These are phyloP conservation scores for Lampropteryx suffumata DNA, from an alignment of 2,888 invertebrate genomes.

Conservation along the genomic window DNA sequence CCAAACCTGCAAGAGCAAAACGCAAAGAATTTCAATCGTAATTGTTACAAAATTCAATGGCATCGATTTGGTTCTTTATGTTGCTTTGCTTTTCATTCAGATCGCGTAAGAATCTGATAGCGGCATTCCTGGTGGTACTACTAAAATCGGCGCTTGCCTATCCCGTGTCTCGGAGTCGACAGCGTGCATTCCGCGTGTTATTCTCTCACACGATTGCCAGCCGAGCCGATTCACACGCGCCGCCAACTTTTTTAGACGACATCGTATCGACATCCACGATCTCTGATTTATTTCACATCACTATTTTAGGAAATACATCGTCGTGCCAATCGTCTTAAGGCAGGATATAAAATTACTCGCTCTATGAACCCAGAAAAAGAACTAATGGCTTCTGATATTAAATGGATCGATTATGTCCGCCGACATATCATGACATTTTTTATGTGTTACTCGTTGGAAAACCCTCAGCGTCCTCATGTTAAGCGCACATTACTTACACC, in stretches of 20 bases:
- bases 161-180: slow-evolving; percentile 47
- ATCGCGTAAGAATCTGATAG: slow-evolving; percentile 36
- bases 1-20: slow-evolving; percentile 32
- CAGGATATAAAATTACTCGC: slow-evolving; percentile 74
- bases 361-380: slow-evolving; percentile 58
- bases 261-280: slow-evolving; percentile 65
- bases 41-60: slow-evolving; percentile 30
- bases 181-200: slow-evolving; percentile 57
- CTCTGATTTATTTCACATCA: slow-evolving; percentile 79
- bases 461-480: slow-evolving; percentile 43
- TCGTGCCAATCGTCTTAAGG: slow-evolving; percentile 67
- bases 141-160: slow-evolving; percentile 12
- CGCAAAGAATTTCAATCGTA: slow-evolving; percentile 30
- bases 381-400: slow-evolving; percentile 53
- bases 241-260: slow-evolving; percentile 60
- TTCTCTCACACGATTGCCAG: slow-evolving; percentile 69
- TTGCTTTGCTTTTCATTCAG: slow-evolving; percentile 43
- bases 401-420: slow-evolving; percentile 52
- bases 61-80: slow-evolving; percentile 18
- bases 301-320: slow-evolving; percentile 77
- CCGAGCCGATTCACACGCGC: slow-evolving; percentile 76
- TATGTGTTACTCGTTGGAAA: slow-evolving; percentile 46
- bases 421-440: slow-evolving; percentile 47
- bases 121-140: slow-evolving; percentile 31
- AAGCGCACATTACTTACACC: slow-evolving; percentile 46